Conservation (phyloP, 2,113 vertebrate species). For the Otocyon megalotis region DNA sequence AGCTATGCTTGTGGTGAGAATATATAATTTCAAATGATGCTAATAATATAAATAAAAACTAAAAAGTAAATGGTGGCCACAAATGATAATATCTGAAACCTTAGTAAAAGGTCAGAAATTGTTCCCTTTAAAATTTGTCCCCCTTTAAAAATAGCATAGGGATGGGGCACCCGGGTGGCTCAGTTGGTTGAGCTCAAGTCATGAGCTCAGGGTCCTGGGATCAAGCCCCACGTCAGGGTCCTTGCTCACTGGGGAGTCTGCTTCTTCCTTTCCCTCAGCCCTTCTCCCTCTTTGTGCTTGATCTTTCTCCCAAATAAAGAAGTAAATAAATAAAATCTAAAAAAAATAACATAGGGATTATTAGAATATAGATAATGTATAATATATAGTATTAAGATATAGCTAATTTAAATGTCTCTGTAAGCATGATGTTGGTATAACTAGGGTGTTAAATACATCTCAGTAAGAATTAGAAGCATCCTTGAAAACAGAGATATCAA, state of each 20-base stretch:
- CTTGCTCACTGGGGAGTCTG: not conserved
- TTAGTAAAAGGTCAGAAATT: not conserved
- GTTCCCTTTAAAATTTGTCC: not conserved
- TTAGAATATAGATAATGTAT: not conserved
- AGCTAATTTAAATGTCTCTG: constrained; percentile 16
- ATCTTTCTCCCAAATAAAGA: not conserved
- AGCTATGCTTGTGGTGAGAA: not conserved
- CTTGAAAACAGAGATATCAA: not conserved
- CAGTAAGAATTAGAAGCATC: not conserved
- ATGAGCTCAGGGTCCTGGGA: not conserved
- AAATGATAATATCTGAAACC: not conserved
- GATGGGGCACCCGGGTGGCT: not conserved
- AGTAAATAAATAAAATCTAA: not conserved
- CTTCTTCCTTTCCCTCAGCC: not conserved
- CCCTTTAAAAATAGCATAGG: not conserved
- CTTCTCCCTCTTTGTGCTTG: too few species aligned
- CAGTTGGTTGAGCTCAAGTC: not conserved
- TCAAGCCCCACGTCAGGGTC: not conserved
- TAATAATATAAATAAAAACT: constrained; percentile 28
- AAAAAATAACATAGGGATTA: not conserved
- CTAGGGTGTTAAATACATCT: not conserved
- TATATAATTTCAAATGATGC: not conserved
- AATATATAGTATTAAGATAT: not conserved
- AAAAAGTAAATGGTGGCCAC: not conserved
- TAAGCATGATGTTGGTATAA: not conserved